Evolutionary conservation across 1,140 invertebrate species (phyloP).

Genomic region (Whitmania pigra): DNA sequence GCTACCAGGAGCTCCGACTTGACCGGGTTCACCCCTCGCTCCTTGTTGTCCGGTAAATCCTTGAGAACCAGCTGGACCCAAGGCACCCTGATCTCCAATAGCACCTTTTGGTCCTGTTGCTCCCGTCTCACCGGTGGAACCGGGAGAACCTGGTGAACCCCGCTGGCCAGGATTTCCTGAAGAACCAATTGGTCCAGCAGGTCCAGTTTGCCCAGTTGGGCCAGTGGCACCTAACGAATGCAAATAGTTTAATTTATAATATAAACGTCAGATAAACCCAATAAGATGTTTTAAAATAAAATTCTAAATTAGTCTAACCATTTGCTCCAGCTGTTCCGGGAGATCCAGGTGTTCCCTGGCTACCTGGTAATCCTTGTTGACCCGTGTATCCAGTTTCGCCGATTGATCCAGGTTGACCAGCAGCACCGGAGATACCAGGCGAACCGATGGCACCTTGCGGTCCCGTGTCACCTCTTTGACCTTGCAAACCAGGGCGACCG

Average conservation of each 20-base stretch:
- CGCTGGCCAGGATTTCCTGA: neutral
- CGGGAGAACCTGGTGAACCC: constrained; percentile 7
- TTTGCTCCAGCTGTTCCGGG: constrained; percentile 36
- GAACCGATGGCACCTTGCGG: neutral
- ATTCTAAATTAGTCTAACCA: constrained; percentile 31
- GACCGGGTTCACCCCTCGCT: neutral
- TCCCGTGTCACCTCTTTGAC: constrained; percentile 12
- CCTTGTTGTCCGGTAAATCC: constrained; percentile 7
- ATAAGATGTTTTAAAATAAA: neutral
- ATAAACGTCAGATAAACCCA: neutral
- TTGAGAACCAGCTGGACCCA: neutral
- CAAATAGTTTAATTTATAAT: neutral
- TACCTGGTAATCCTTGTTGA: constrained; percentile 25
- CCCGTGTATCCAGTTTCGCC: constrained; percentile 25
- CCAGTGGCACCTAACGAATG: neutral
- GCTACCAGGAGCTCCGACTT: neutral
- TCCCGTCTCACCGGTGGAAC: constrained; percentile 4
- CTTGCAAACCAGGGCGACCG: constrained; percentile 38
- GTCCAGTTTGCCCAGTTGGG: neutral
- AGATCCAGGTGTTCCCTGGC: constrained; percentile 26
- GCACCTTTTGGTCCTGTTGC: neutral
- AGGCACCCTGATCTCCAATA: neutral
- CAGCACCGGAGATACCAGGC: constrained; percentile 13
- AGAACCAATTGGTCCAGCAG: neutral
- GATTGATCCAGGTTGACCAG: constrained; percentile 20